These are phyloP conservation scores for Melangyna quadrimaculata DNA, from an alignment of 2,888 invertebrate species.

Conservation along the genomic window DNA sequence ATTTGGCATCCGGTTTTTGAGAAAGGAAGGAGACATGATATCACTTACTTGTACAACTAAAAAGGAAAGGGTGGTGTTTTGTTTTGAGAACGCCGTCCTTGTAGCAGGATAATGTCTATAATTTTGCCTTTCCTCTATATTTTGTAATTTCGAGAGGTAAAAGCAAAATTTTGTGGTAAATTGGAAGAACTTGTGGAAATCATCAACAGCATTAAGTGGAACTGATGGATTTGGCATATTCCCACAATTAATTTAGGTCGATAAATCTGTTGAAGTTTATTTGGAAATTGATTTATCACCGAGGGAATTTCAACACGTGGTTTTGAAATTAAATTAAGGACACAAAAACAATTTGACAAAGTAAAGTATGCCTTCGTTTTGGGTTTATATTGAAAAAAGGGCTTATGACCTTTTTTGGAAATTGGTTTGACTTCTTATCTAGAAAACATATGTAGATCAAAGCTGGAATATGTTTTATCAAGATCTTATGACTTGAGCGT, in stretches of 20 bases:
- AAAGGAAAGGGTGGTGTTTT: neutral
- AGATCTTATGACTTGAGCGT: no score
- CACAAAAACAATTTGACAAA: no score
- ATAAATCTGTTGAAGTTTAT: neutral
- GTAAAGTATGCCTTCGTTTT: no score
- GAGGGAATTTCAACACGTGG: neutral
- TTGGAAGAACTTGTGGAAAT: neutral
- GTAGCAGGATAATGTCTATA: neutral
- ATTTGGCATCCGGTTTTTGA: neutral
- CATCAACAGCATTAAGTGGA: constrained; percentile 3
- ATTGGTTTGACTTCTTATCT: no score
- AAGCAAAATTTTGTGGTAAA: neutral
- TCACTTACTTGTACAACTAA: no score
- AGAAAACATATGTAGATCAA: no score
- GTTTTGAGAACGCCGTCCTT: neutral
- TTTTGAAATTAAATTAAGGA: neutral
- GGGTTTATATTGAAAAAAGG: no score
- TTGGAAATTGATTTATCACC: neutral
- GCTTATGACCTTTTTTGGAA: no score
- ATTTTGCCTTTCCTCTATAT: neutral
- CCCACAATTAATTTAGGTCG: neutral
- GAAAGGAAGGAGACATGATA: neutral
- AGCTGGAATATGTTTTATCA: no score
- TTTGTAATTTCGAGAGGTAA: neutral
- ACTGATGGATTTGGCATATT: neutral